Percentiles rank a stretch among this genome's conserved stretches.
phyloP scores from a whole-genome alignment of 2,797 vertebrate genomes.

The Muscicapa striata region DNA sequence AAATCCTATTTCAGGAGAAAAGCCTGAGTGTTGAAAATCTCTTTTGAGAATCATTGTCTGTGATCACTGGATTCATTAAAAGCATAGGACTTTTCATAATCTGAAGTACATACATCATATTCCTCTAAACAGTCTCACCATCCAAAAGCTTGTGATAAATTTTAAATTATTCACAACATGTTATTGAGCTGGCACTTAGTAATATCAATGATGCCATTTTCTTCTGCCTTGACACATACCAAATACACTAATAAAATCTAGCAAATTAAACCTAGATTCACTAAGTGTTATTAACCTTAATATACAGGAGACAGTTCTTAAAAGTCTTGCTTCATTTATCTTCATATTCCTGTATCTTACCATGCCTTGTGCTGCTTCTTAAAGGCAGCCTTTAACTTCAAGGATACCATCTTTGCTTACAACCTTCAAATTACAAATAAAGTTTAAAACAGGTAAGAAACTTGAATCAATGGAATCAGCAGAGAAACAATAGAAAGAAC shows the following conservation, averaged over 20 bases:
- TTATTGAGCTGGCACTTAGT: neutral
- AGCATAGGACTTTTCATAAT: neutral
- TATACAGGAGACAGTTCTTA: neutral
- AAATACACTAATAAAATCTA: constrained; percentile 25
- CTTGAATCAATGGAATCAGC: neutral
- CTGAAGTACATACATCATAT: neutral
- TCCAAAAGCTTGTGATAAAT: neutral
- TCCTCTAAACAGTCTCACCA: neutral
- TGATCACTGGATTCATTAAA: neutral
- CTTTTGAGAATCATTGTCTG: neutral
- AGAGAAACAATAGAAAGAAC: neutral
- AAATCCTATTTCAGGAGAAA: neutral
- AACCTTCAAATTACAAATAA: neutral
- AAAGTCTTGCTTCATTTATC: neutral
- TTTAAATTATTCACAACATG: neutral
- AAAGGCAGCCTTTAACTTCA: neutral
- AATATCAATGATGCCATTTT: neutral
- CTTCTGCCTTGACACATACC: neutral
- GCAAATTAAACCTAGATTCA: neutral
- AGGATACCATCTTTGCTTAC: neutral
- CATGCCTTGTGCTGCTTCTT: neutral
- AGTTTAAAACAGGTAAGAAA: neutral
- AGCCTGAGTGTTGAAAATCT: neutral
- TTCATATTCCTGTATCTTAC: neutral
- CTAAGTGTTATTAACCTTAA: neutral